Conservation (phyloP, 2,113 vertebrate genomes). For the Chaenocephalus aceratus region DNA sequence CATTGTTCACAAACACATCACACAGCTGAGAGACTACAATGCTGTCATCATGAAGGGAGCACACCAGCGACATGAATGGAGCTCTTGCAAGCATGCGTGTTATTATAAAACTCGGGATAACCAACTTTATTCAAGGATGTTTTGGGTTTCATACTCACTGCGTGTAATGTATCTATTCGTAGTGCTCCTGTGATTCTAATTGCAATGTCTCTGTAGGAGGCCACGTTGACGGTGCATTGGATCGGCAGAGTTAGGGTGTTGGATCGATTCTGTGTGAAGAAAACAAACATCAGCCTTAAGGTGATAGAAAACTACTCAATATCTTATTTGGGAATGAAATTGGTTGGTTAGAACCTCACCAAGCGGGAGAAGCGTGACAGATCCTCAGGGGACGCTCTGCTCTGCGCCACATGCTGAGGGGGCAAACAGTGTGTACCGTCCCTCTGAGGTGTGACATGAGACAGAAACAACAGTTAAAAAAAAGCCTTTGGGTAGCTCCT, state of each 20-base stretch:
- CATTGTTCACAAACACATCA: conserved; percentile 38
- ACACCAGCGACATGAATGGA: background rate
- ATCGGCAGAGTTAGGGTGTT: conserved; percentile 87
- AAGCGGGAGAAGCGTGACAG: conserved; percentile 85
- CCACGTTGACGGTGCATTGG: conserved; percentile 85
- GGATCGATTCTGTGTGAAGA: conserved; percentile 87
- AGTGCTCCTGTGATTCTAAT: conserved; percentile 85
- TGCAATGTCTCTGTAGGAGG: conserved; percentile 84
- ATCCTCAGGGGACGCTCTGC: conserved; percentile 84
- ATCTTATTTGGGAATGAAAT: background rate
- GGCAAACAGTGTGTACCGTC: conserved; percentile 75
- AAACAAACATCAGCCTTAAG: background rate
- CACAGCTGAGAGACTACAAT: conserved; percentile 17
- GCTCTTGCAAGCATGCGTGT: background rate
- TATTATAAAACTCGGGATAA: background rate
- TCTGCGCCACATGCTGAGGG: conserved; percentile 74
- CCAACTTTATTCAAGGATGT: background rate
- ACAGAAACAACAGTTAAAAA: background rate
- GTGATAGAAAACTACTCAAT: background rate
- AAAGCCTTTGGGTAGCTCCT: too few species aligned
- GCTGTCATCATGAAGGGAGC: conserved; percentile 8
- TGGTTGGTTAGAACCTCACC: conserved; percentile 75
- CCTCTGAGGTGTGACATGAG: conserved; percentile 60
- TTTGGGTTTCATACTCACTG: conserved; percentile 81
- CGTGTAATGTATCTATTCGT: conserved; percentile 86